phyloP scores from a whole-genome alignment of 1,140 invertebrate species.

The Pogonus chalceus region DNA sequence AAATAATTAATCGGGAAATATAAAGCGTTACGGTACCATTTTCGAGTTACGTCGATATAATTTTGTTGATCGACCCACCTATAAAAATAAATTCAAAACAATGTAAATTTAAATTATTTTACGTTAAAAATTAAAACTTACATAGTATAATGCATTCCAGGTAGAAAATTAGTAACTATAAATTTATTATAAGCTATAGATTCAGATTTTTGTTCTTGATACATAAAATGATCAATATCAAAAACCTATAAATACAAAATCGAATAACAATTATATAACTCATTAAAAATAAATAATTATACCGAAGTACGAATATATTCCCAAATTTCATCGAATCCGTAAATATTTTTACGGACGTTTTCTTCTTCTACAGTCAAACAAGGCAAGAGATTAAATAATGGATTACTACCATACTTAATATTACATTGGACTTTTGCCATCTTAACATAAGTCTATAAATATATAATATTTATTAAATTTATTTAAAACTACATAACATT shows the following conservation, averaged over 20 bases:
- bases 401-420: not conserved
- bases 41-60: not conserved
- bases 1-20: not conserved
- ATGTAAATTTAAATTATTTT: not conserved
- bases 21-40: not conserved
- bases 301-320: not conserved
- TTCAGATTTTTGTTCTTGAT: conserved; percentile 1
- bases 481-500: not conserved
- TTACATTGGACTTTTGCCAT: not conserved
- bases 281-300: too few species aligned
- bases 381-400: not conserved
- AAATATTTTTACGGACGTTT: not conserved
- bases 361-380: not conserved
- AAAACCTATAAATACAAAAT: not conserved
- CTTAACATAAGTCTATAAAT: conserved; percentile 3
- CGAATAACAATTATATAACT: too few species aligned
- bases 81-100: not conserved
- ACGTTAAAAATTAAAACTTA: not conserved
- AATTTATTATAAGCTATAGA: not conserved
- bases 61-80: not conserved
- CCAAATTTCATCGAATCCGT: not conserved
- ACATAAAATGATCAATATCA: conserved; percentile 1
- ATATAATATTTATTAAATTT: not conserved
- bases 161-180: not conserved
- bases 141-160: not conserved